These are phyloP conservation scores for Scaeva pyrastri DNA, from an alignment of 2,888 invertebrate genomes.

Conservation along the genomic window DNA sequence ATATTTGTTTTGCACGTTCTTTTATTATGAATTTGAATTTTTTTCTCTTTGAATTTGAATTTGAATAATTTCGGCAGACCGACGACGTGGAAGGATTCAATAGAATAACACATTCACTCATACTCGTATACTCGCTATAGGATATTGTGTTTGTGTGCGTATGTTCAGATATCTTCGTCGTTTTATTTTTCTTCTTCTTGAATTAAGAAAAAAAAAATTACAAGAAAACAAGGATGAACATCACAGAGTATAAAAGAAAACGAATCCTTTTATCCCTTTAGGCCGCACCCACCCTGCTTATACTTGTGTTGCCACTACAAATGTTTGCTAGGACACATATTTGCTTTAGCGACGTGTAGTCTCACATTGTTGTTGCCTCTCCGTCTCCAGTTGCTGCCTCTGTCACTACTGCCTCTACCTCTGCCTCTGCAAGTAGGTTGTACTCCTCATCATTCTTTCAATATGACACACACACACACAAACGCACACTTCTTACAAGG, in stretches of 20 bases:
- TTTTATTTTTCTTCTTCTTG: conserved; percentile 20
- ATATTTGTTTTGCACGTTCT: conserved; percentile 46
- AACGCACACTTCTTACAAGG: conserved; percentile 11
- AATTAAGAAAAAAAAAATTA: conserved; percentile 15
- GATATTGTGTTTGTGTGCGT: conserved; percentile 1
- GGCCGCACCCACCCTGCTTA: conserved; percentile 73
- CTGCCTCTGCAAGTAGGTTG: neutral
- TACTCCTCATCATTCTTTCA: conserved; percentile 27
- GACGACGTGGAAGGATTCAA: conserved; percentile 69
- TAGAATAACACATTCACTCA: conserved; percentile 49
- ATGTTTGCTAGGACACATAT: conserved; percentile 74
- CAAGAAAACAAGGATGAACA: conserved; percentile 47
- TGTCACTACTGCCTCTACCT: too few species aligned
- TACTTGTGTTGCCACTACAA: conserved; percentile 74
- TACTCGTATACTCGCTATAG: neutral
- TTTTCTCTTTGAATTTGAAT: conserved; percentile 51
- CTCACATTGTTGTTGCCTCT: conserved; percentile 70
- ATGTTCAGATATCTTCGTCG: conserved; percentile 40
- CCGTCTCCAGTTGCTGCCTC: conserved; percentile 35
- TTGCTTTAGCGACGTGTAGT: conserved; percentile 72
- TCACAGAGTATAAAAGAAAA: conserved; percentile 43
- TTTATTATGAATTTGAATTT: conserved; percentile 62
- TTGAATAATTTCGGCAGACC: conserved; percentile 67
- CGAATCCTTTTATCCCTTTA: conserved; percentile 74
- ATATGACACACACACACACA: conserved; percentile 34